A percentile compares a stretch with the other conserved stretches of the same genome.
These are phyloP conservation scores for Drosophila demipolita DNA, from an alignment of 2,888 invertebrate species.

Conservation along the genomic window DNA sequence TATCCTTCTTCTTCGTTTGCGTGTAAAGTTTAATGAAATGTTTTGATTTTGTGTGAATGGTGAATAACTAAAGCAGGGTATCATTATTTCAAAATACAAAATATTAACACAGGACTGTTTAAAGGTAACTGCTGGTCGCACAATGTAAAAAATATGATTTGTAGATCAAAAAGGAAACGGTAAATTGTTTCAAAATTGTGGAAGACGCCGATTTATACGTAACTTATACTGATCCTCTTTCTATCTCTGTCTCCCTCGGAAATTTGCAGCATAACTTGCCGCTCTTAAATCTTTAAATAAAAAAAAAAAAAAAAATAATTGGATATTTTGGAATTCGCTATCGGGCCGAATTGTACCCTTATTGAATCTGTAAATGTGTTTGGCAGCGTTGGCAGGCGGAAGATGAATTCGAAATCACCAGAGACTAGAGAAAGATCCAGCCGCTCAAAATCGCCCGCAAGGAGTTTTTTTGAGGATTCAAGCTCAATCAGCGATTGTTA, in stretches of 20 bases:
- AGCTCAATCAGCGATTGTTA: too few relatives aligned
- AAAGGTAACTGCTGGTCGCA: neutral
- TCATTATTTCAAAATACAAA: too few relatives aligned
- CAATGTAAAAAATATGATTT: neutral
- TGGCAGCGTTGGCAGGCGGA: constrained; percentile 1
- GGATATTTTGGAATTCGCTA: neutral
- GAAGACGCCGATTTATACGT: neutral
- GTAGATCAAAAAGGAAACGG: neutral
- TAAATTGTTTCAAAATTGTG: neutral
- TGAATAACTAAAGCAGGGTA: too few relatives aligned
- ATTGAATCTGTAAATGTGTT: neutral
- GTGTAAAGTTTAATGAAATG: too few relatives aligned
- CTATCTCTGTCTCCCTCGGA: neutral
- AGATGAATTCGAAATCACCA: neutral
- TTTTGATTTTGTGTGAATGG: too few relatives aligned
- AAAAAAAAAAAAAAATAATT: neutral
- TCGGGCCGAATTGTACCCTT: neutral
- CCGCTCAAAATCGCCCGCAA: neutral
- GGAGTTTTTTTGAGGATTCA: too few relatives aligned
- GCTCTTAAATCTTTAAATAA: neutral
- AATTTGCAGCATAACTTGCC: neutral
- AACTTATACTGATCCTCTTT: neutral
- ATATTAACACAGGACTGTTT: neutral
- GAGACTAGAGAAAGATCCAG: neutral
- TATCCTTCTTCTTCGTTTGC: too few relatives aligned